A percentile compares a stretch with the other conserved stretches of the same genome.
phyloP scores from a whole-genome alignment of 2,888 invertebrate species.

The Ophion ventricosus region DNA sequence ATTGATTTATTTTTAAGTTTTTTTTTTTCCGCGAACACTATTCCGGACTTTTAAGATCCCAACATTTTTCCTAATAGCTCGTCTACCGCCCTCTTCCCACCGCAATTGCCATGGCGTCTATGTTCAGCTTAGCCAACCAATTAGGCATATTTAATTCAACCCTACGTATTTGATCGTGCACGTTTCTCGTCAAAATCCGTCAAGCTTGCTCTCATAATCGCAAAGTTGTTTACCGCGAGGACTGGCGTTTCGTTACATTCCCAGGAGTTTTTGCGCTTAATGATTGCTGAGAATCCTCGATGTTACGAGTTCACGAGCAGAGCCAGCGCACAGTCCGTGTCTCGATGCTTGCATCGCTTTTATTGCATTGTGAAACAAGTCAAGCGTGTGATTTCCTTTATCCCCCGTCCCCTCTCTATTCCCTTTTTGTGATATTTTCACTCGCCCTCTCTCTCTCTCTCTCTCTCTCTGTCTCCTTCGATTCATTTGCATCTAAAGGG shows the following conservation, averaged over 20 bases:
- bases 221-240: background rate
- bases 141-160: background rate
- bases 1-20: background rate
- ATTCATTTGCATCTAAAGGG: conserved; percentile 18
- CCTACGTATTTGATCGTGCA: background rate
- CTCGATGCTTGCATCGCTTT: conserved; percentile 39
- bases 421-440: background rate
- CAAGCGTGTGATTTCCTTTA: conserved; percentile 59
- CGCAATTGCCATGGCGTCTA: background rate
- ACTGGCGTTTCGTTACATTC: conserved; percentile 6
- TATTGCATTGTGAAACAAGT: conserved; percentile 65
- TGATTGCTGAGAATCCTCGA: conserved; percentile 59
- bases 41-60: background rate
- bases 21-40: background rate
- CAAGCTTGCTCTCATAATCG: background rate
- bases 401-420: background rate
- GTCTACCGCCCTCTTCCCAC: background rate
- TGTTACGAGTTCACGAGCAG: conserved; percentile 47
- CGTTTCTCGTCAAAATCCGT: background rate
- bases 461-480: background rate
- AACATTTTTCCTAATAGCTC: background rate
- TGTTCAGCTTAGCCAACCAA: background rate
- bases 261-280: conserved; percentile 12
- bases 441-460: background rate
- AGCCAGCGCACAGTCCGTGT: background rate